These are phyloP conservation scores for Meandrusa payeni DNA, from an alignment of 2,888 invertebrate genomes.

Conservation along the genomic window DNA sequence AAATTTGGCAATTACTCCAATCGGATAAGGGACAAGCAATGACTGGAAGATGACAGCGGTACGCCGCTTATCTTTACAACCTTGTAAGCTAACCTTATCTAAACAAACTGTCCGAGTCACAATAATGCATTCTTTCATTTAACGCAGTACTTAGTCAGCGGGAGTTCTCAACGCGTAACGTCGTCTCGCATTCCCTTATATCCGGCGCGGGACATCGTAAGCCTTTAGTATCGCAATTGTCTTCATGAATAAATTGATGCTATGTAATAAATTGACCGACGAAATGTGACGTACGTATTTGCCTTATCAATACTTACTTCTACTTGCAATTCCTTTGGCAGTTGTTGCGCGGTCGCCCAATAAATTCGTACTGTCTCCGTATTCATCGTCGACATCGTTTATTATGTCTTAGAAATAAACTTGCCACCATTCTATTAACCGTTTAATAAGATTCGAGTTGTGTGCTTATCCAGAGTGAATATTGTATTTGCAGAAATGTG, in stretches of 20 bases:
- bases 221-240: conserved; percentile 51
- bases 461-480: conserved; percentile 32
- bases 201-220: conserved; percentile 16
- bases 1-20: conserved; percentile 30
- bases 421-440: too few relatives aligned
- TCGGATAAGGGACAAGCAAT: conserved; percentile 14
- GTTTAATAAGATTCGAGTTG: neutral
- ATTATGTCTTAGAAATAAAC: too few relatives aligned
- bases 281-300: conserved; percentile 51
- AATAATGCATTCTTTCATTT: conserved; percentile 30
- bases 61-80: conserved; percentile 31
- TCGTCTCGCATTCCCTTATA: conserved; percentile 19
- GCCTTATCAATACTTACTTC: conserved; percentile 71
- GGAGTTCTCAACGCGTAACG: conserved; percentile 10
- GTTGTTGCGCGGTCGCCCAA: conserved; percentile 52
- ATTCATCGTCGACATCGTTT: conserved; percentile 28
- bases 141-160: conserved; percentile 16
- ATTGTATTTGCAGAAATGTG: conserved; percentile 37
- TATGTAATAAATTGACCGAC: conserved; percentile 72
- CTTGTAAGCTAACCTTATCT: conserved; percentile 30
- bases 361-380: conserved; percentile 44
- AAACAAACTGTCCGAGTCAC: conserved; percentile 29
- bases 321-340: conserved; percentile 57
- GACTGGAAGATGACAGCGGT: conserved; percentile 11
- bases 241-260: conserved; percentile 71